These are phyloP conservation scores for Platysteira castanea DNA, from an alignment of 2,113 vertebrate genomes.

Conservation along the genomic window DNA sequence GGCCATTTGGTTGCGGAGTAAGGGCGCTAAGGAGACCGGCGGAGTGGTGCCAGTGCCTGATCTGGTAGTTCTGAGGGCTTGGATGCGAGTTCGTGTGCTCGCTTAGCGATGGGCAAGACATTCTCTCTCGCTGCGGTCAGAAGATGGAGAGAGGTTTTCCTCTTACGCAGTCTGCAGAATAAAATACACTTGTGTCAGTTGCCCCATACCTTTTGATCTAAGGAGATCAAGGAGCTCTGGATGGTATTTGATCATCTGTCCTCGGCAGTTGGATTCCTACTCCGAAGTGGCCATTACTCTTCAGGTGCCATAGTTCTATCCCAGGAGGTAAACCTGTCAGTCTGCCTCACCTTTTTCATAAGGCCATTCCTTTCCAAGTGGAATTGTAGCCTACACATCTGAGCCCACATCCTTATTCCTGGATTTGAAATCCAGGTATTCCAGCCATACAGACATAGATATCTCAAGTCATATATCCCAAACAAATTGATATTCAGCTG, in stretches of 20 bases:
- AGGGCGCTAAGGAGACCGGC: fast-evolving
- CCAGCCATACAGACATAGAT: not conserved
- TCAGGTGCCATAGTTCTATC: not conserved
- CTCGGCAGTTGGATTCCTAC: fast-evolving
- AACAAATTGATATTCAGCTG: not conserved
- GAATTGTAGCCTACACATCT: not conserved
- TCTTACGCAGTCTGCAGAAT: not conserved
- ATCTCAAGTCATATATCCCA: not conserved
- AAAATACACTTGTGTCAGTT: fast-evolving
- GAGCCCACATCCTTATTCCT: not conserved
- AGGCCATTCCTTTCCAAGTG: not conserved
- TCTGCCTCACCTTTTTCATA: not conserved
- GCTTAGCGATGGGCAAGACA: fast-evolving
- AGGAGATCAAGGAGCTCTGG: not conserved
- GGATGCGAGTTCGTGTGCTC: fast-evolving
- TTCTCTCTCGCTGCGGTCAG: fast-evolving
- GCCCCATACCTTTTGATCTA: not conserved
- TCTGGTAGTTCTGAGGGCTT: fast-evolving
- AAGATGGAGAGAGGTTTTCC: not conserved
- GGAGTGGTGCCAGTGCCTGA: fast-evolving
- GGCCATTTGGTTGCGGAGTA: fast-evolving
- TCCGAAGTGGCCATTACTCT: fast-evolving
- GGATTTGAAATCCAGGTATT: not conserved
- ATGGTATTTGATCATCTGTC: fast-evolving
- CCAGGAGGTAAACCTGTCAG: not conserved